Base-by-base conservation (phyloP, 2,888 invertebrate species). In the Campoplex nolae region DNA sequence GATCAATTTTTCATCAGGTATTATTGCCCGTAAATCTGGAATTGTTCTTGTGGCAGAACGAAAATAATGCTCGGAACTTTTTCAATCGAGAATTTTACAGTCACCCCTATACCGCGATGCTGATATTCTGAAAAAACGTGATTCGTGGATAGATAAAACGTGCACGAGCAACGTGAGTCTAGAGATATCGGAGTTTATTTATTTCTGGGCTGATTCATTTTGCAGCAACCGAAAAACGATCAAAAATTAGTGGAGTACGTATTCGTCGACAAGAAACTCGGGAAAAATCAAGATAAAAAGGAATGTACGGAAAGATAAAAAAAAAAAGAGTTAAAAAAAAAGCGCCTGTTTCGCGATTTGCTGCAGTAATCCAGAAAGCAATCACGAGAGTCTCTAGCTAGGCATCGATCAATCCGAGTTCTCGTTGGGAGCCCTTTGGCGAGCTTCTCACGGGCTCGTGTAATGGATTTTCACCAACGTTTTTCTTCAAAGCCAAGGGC, bases 281-380 rank as follows among this genome's bases (percentile, higher is more conserved):
- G 54, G 45, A 23, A 45, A 58, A 70, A 70, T 28, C 28, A 38
- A 56, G 42, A 68, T 42, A 32, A 28, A 35, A 28, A 58, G 28
- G 13, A 62, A 32, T 32, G 16, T 32, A 32, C 54, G 35, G 32
- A 8, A 35, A 42, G 13, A 73, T 28, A 62, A 32, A 28, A 42
- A n/a, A 42, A n/a, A 45, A 54, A 28, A 67, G 54, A 73, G 11
- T 13, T 13, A 62, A 68, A 45, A 51, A 80, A 54, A 35, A 54
- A 35, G 32, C 45, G 45, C 67, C 51, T 68, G 65, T 62, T 81
- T 56, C 38, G 71, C 51, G 65, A 74, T 74, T 62, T 38, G 32
- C 70, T 58, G 68, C 28, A 68, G 77, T 86, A 86, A 86, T 86
- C 86, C 81, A 54, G 74, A 62, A 84, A 86, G 81, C 84, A 84